Base-by-base conservation (phyloP, 2,113 vertebrate species). In the Sterrhoptilus dennistouni region DNA sequence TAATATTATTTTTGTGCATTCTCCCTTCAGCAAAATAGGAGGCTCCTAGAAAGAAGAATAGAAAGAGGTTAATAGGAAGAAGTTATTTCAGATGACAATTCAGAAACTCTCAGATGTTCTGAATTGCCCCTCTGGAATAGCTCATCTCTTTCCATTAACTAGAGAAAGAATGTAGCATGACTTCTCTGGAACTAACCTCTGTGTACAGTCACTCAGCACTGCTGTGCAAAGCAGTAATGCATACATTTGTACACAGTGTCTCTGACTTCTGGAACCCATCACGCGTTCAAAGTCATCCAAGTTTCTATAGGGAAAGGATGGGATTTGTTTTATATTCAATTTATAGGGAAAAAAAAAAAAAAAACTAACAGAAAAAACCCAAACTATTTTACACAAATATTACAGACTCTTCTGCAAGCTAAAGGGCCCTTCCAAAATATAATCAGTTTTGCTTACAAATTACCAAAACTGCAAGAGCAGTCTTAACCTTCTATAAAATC, bases 191-290 rank as follows among this genome's bases (percentile, higher is more conserved):
- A 70, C 42, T 75, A 68, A 60, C 27, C 9, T 82, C 52, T 78
- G 9, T 2, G 0, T 75, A 44, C 16, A 78, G 52, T 74, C 59
- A 61, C 18, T 50, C 49, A 75, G 35, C 19, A 14, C 23, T 84
- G 38, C 29, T 35, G 33, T 36, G 56, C 17, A 45, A 29, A 61
- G 36, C 17, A 87, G 56, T 75, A 83, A 77, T 36, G n/a, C 12
- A 25, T 25, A 31, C 10, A 45, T 66, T 83, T 84, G 52, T 63
- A 59, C 9, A 61, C 53, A 76, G 31, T 9, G 6, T 61, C 22
- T 87, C 54, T 82, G 77, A 59, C 84, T 93, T 94, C 81, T 97
- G 90, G 70, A 94, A 91, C 5, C 1, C 40, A 56, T 90, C 69
- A 85, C 0, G 1, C n/a, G 60, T 82, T 60, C 65, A 68, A 68